Percentiles rank a stretch among this genome's conserved stretches.
phyloP scores from a whole-genome alignment of 1,140 invertebrate genomes.

The Drosophila quadrilineata region DNA sequence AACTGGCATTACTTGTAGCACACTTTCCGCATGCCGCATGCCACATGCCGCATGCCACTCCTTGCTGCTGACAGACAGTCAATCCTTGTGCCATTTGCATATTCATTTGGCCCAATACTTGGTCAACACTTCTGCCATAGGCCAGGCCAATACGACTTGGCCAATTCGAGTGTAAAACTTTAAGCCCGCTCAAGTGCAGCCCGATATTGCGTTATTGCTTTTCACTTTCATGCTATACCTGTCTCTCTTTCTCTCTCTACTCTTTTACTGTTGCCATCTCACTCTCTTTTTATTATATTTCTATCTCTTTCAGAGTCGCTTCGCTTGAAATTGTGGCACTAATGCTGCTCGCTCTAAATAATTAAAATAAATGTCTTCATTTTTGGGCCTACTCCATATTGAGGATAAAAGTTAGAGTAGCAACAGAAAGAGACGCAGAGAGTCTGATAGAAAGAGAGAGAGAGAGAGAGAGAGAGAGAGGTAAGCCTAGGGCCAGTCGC shows the following conservation, averaged over 20 bases:
- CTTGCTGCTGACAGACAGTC: constrained; percentile 21
- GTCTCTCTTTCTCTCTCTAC: too few species aligned
- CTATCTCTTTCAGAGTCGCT: constrained; percentile 8
- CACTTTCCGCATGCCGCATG: constrained; percentile 5
- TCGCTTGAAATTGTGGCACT: constrained; percentile 36
- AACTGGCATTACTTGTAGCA: constrained; percentile 65
- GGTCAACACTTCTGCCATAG: constrained; percentile 29
- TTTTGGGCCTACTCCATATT: constrained; percentile 7
- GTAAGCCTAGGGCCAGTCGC: constrained; percentile 2
- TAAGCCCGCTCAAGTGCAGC: constrained; percentile 18
- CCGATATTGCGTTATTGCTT: constrained; percentile 45
- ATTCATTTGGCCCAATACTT: constrained; percentile 68
- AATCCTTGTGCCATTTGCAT: constrained; percentile 56
- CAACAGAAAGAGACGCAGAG: too few species aligned
- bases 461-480: not conserved
- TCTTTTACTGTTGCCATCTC: too few species aligned
- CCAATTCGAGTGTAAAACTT: constrained; percentile 54
- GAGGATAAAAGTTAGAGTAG: not conserved
- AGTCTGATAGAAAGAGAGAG: too few species aligned
- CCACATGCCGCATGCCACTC: constrained; percentile 13
- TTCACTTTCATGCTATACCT: constrained; percentile 33
- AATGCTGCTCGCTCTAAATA: constrained; percentile 53
- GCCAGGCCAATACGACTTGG: constrained; percentile 40
- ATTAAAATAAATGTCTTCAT: constrained; percentile 70
- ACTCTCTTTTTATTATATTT: too few species aligned